Evolutionary conservation across 2,797 vertebrate genomes (phyloP).

Genomic region (Scomberomorus guttatus): DNA sequence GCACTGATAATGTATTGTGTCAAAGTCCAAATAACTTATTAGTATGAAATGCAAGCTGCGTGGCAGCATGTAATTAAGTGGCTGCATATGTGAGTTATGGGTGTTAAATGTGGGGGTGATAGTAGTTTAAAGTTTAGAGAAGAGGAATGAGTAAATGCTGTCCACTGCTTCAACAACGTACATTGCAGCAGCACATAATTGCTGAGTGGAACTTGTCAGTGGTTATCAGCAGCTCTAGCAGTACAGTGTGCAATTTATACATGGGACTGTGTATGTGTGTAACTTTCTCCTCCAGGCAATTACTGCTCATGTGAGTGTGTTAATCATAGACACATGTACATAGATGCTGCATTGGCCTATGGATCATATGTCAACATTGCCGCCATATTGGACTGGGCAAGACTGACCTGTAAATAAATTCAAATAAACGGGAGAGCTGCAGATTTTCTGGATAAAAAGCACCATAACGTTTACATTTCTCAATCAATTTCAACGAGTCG

Average conservation of each 20-base stretch:
- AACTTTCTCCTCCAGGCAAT: slow-evolving; percentile 25
- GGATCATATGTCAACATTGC: too few relatives aligned
- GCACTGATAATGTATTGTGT: slow-evolving; percentile 32
- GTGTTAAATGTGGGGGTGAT: slow-evolving; percentile 13
- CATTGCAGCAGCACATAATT: slow-evolving; percentile 41
- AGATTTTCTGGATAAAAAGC: too few relatives aligned
- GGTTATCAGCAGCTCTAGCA: slow-evolving; percentile 33
- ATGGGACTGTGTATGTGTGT: slow-evolving; percentile 22
- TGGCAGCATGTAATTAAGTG: slow-evolving; percentile 32
- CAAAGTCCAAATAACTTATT: slow-evolving; percentile 43
- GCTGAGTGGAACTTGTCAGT: slow-evolving; percentile 53
- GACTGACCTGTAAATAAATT: too few relatives aligned
- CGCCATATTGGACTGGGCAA: too few relatives aligned
- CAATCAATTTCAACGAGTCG: too few relatives aligned
- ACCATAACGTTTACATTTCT: too few relatives aligned
- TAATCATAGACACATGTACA: too few relatives aligned
- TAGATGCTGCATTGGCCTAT: too few relatives aligned
- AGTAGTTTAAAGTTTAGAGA: neutral
- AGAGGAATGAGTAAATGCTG: slow-evolving; percentile 15
- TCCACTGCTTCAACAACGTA: slow-evolving; percentile 22
- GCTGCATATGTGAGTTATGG: slow-evolving; percentile 21
- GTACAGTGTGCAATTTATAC: slow-evolving; percentile 26
- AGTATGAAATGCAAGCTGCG: slow-evolving; percentile 28
- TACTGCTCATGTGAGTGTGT: slow-evolving; percentile 6
- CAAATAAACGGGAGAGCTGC: too few relatives aligned